Percentiles rank a stretch among this genome's conserved stretches.
phyloP scores from a whole-genome alignment of 2,888 invertebrate genomes.

The Arctia plantaginis region DNA sequence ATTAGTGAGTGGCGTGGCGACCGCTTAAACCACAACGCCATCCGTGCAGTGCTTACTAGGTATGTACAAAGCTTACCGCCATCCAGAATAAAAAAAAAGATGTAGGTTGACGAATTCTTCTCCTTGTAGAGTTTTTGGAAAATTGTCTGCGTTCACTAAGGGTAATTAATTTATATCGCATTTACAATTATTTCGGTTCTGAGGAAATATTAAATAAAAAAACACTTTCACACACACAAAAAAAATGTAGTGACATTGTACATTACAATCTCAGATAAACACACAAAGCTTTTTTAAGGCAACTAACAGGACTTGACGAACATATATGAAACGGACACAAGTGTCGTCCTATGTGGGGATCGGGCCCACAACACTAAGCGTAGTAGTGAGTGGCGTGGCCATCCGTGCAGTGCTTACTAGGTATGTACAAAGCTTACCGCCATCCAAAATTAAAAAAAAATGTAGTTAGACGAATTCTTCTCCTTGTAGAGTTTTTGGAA shows the following conservation, averaged over 20 bases:
- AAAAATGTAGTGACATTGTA: too few relatives aligned
- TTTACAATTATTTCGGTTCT: not conserved
- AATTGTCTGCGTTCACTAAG: not conserved
- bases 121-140: not conserved
- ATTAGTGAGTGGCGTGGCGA: too few relatives aligned
- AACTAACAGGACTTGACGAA: too few relatives aligned
- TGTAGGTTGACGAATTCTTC: not conserved
- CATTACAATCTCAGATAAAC: too few relatives aligned
- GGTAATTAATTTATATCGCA: not conserved
- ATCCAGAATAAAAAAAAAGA: not conserved
- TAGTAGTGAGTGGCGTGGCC: too few relatives aligned
- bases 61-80: not conserved
- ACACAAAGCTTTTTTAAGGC: too few relatives aligned
- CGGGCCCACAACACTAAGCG: too few relatives aligned
- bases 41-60: too few relatives aligned
- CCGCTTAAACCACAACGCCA: too few relatives aligned
- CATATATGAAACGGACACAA: too few relatives aligned
- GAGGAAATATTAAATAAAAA: not conserved
- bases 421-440: not conserved
- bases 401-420: too few relatives aligned
- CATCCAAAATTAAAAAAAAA: not conserved
- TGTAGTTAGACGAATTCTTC: not conserved
- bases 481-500: not conserved
- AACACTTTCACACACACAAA: not conserved
- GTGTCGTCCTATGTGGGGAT: too few relatives aligned